Evolutionary conservation across 1,140 invertebrate species (phyloP).

Genomic region (Aphelinus atriplicis): DNA sequence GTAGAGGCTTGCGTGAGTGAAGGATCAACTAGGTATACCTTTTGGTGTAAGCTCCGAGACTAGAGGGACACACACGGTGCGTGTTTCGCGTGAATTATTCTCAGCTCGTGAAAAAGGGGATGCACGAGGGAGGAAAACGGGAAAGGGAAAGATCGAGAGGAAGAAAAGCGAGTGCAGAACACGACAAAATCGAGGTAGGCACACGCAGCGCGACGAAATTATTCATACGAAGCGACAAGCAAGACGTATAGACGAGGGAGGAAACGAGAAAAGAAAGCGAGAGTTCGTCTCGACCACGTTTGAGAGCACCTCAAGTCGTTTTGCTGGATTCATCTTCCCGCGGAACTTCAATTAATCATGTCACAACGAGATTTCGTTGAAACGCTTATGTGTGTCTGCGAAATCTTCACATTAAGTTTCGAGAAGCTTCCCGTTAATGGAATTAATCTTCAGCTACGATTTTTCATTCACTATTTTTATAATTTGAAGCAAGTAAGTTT

Average conservation of each 20-base stretch:
- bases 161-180: background rate
- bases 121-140: background rate
- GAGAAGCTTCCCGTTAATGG: constrained; percentile 6
- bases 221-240: background rate
- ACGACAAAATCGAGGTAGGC: background rate
- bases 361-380: background rate
- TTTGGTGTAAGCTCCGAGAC: background rate
- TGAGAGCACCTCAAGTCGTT: background rate
- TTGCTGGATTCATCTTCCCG: background rate
- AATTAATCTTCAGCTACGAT: constrained; percentile 26
- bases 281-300: background rate
- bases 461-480: constrained; percentile 1
- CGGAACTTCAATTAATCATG: constrained; percentile 24
- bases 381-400: too few species aligned
- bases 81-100: constrained; percentile 31
- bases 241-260: too few species aligned
- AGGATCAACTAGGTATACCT: constrained; percentile 15
- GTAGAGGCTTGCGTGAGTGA: constrained; percentile 1
- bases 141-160: background rate
- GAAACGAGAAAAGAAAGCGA: background rate
- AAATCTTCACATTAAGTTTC: background rate
- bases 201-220: background rate
- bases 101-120: constrained; percentile 13
- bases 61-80: background rate
- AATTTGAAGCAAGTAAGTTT: too few species aligned